Conservation (phyloP, 2,888 invertebrate species). For the Ennomos fuscantarius region DNA sequence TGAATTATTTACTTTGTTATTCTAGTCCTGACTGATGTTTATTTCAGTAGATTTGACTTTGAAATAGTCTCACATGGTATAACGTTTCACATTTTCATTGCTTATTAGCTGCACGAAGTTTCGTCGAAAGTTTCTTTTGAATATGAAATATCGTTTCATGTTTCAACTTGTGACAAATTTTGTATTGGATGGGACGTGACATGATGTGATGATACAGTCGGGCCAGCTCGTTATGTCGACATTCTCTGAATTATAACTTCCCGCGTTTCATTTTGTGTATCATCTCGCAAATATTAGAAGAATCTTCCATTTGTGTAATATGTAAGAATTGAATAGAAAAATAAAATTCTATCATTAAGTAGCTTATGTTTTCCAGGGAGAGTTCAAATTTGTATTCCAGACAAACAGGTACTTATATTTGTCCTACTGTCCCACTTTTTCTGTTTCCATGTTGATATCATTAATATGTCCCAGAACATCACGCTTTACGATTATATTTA, state of each 20-base stretch:
- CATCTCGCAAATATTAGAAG: constrained; percentile 71
- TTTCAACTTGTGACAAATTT: constrained; percentile 62
- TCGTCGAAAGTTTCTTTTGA: constrained; percentile 31
- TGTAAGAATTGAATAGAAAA: constrained; percentile 68
- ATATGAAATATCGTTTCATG: constrained; percentile 40
- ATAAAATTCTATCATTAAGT: constrained; percentile 63
- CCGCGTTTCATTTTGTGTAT: constrained; percentile 69
- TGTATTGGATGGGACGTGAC: constrained; percentile 50
- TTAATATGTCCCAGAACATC: too few species aligned
- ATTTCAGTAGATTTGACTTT: constrained; percentile 43
- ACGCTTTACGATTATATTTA: too few species aligned
- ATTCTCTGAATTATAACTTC: constrained; percentile 57
- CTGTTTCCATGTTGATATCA: too few species aligned
- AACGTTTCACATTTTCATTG: constrained; percentile 29
- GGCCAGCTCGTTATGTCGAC: constrained; percentile 47
- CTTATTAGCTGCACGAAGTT: constrained; percentile 29
- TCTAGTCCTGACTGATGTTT: constrained; percentile 48
- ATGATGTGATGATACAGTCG: constrained; percentile 50
- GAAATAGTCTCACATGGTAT: constrained; percentile 26
- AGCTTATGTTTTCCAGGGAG: constrained; percentile 17
- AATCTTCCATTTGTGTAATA: constrained; percentile 67
- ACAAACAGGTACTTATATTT: too few species aligned
- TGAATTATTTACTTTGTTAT: constrained; percentile 71
- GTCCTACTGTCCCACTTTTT: too few species aligned
- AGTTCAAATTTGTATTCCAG: too few species aligned